Conservation (phyloP, 2,888 invertebrate genomes). For the Acanthacorydalis orientalis region DNA sequence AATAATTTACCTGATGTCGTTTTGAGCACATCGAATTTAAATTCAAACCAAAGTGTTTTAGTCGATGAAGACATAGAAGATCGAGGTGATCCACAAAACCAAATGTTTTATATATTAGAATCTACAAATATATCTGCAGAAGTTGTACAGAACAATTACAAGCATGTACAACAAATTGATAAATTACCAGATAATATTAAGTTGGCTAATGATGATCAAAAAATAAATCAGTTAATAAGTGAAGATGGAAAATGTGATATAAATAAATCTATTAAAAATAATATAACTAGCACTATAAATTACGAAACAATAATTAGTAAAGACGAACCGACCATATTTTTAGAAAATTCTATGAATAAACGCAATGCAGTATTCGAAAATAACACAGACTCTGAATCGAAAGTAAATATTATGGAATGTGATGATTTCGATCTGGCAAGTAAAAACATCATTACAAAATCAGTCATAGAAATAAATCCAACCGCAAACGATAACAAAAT, state of each 20-base stretch:
- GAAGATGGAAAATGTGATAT: neutral
- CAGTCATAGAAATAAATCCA: no score
- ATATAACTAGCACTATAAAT: no score
- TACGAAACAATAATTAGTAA: no score
- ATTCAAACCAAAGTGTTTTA: neutral
- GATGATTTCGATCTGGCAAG: no score
- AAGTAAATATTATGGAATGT: no score
- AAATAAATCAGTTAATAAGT: neutral
- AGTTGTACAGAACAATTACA: conserved; percentile 3
- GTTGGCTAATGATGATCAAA: neutral
- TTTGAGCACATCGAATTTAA: neutral
- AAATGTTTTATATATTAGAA: conserved; percentile 5
- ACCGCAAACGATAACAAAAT: no score
- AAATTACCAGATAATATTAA: conserved; percentile 6
- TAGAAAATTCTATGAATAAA: no score
- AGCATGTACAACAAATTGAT: conserved; percentile 6
- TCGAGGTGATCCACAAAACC: neutral
- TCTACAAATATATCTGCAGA: conserved; percentile 4
- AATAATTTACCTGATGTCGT: conserved; percentile 6
- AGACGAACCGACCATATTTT: no score
- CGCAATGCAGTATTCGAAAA: no score
- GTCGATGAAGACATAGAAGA: neutral
- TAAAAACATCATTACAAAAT: no score
- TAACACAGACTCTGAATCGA: no score
- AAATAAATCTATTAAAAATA: neutral